Base-by-base conservation (phyloP, 2,797 vertebrate genomes). In the Dermochelys coriacea region DNA sequence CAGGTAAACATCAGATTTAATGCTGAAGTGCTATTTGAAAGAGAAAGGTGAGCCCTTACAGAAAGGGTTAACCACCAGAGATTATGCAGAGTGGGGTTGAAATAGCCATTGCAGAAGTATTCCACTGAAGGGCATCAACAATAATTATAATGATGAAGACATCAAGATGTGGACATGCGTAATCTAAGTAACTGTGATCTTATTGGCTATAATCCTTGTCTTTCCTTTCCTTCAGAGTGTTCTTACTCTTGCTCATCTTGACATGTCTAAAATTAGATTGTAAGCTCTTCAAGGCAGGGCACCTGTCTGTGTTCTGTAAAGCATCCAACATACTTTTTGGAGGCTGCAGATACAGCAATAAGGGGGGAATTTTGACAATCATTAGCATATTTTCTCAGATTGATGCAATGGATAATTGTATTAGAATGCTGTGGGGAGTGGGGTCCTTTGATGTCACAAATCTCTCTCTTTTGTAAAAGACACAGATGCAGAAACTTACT, bases 381-480 rank as follows among this genome's bases (percentile, higher is more conserved):
- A 84, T 84, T 91, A 83, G 59, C 75, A 19, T 86, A 75, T 2
- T 0, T 0, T 47, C 74, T 49, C 45, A 47, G 71, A 49, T 31
- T 77, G 23, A 41, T 74, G 10, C 11, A 74, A 23, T 50, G 49
- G 49, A 50, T 14, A 50, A 50, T 50, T 50, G 49, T 14, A 50
- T 14, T 50, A 50, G 92, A 93, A 77, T 87, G 87, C 94, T 95
- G 91, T 94, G 75, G 50, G 75, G 57, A 52, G 83, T 3, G 79
- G 87, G 57, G 57, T 51, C 80, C 87, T 93, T 79, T 45, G 79
- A 5, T 50, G 11, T 50, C 80, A 75, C 54, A 64, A 88, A 80
- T 79, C 84, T 37, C n/a, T n/a, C 34, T 8, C 8, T 41, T 71
- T 12, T 41, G n/a, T 41, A 71, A 23, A 71, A 41, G 37, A 8